Percentiles rank a stretch among this genome's conserved stretches.
These are phyloP conservation scores for Dichetophora obliterata DNA, from an alignment of 2,888 invertebrate species.

Conservation along the genomic window DNA sequence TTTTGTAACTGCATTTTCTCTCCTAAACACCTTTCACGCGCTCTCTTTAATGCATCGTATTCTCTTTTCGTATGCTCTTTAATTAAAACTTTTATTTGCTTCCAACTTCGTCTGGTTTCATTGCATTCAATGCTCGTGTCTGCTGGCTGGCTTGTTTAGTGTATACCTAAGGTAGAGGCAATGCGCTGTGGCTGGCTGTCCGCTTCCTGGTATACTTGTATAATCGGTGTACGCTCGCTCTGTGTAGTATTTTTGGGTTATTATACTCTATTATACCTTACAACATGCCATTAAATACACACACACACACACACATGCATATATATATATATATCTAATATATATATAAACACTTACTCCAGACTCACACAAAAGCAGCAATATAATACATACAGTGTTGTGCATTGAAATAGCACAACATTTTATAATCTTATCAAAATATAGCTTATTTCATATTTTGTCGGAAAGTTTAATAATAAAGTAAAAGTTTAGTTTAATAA, in stretches of 20 bases:
- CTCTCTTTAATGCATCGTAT: neutral
- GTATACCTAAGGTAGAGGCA: conserved; percentile 25
- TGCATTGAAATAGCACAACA: too few relatives aligned
- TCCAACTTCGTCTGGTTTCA: conserved; percentile 47
- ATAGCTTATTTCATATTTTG: too few relatives aligned
- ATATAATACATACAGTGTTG: too few relatives aligned
- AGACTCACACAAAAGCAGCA: neutral
- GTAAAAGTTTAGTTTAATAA: too few relatives aligned
- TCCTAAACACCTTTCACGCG: neutral
- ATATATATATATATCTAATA: too few relatives aligned
- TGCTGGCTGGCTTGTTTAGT: conserved; percentile 47
- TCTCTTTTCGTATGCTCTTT: neutral
- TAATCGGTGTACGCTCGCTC: conserved; percentile 4
- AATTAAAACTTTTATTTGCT: conserved; percentile 51
- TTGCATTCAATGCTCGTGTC: conserved; percentile 42
- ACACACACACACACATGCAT: conserved; percentile 2
- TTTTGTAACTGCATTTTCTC: neutral
- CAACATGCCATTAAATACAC: conserved; percentile 26
- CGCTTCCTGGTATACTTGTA: conserved; percentile 32
- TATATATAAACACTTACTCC: too few relatives aligned
- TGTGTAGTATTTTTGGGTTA: conserved; percentile 10
- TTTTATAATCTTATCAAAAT: too few relatives aligned
- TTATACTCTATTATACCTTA: conserved; percentile 35
- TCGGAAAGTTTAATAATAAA: too few relatives aligned
- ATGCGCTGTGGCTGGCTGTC: conserved; percentile 15